phyloP scores from a whole-genome alignment of 1,140 invertebrate genomes.

The Artemia franciscana region DNA sequence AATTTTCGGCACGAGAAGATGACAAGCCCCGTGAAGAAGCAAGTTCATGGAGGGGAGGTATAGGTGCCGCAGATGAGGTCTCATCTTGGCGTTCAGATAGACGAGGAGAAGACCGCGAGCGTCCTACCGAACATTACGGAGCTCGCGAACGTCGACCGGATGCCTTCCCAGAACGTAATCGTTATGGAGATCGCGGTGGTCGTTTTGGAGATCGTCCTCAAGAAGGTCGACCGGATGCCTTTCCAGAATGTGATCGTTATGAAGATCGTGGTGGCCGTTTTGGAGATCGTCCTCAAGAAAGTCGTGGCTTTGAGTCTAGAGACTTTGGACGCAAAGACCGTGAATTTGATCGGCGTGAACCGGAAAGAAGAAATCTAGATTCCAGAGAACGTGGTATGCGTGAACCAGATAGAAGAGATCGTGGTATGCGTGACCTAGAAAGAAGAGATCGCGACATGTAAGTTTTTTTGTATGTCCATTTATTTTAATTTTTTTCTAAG shows the following conservation, averaged over 20 bases:
- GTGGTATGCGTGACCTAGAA: conserved; percentile 12
- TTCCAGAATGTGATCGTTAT: conserved; percentile 8
- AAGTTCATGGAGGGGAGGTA: conserved; percentile 1
- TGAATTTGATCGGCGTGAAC: conserved; percentile 11
- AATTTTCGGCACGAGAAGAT: conserved; percentile 7
- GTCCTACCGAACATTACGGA: background rate
- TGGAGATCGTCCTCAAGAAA: conserved; percentile 6
- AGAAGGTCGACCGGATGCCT: background rate
- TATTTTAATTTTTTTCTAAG: background rate
- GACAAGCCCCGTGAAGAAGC: conserved; percentile 8
- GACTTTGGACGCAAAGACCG: conserved; percentile 6
- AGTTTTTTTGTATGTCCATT: background rate
- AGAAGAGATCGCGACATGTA: background rate
- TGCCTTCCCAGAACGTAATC: no score
- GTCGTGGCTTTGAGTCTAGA: conserved; percentile 7
- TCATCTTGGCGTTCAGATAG: background rate
- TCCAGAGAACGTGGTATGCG: conserved; percentile 9
- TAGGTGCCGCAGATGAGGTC: background rate
- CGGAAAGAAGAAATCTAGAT: conserved; percentile 6
- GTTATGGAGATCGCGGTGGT: no score
- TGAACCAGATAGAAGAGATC: conserved; percentile 6
- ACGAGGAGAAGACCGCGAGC: background rate
- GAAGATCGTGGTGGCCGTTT: conserved; percentile 11
- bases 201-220: conserved; percentile 11
- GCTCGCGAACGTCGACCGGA: conserved; percentile 7